Conservation (phyloP, 2,113 vertebrate species). For the Tor tambroides region DNA sequence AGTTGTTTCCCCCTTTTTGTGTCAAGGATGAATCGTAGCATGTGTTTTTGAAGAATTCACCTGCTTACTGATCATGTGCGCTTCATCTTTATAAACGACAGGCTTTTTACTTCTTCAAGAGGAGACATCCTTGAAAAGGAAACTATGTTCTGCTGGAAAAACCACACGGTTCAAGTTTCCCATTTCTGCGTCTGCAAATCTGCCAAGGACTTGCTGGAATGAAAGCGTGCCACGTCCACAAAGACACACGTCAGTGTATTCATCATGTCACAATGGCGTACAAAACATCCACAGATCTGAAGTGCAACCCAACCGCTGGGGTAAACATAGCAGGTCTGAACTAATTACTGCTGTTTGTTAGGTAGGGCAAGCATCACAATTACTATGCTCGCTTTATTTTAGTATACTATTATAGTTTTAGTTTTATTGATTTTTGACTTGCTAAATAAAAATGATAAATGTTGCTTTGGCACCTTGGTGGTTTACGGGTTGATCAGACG, state of each 20-base stretch:
- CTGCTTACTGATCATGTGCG: neutral
- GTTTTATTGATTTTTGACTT: no score
- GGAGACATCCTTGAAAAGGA: neutral
- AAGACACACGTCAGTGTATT: neutral
- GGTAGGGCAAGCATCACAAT: no score
- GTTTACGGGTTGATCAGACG: no score
- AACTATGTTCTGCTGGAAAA: neutral
- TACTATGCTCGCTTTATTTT: no score
- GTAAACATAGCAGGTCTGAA: no score
- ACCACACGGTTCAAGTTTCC: neutral
- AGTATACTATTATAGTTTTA: no score
- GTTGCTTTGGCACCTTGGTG: no score
- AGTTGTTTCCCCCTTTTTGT: neutral
- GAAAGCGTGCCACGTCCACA: no score
- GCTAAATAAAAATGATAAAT: no score
- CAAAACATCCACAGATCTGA: neutral
- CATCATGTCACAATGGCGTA: neutral
- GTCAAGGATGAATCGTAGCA: neutral
- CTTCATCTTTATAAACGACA: neutral
- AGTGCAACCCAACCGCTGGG: no score
- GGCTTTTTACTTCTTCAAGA: neutral
- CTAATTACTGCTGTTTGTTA: no score
- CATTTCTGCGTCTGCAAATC: neutral
- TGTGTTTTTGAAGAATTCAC: slow-evolving; percentile 2
- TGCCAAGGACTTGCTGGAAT: neutral